phyloP scores from a whole-genome alignment of 2,888 invertebrate species.

The Hypolimnas misippus region DNA sequence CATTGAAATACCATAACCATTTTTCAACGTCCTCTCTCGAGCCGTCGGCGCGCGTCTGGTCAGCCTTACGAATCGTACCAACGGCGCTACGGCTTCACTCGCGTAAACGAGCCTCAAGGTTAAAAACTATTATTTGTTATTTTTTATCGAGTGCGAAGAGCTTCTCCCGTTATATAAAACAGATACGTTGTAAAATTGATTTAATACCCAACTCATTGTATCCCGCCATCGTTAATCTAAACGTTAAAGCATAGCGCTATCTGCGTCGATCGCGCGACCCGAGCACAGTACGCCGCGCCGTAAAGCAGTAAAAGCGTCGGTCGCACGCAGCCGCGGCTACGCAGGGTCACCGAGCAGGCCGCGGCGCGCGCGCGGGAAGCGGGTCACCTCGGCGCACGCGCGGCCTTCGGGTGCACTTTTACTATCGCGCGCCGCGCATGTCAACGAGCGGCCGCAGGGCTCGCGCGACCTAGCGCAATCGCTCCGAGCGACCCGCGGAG shows the following conservation, averaged over 20 bases:
- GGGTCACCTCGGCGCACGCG: constrained; percentile 7
- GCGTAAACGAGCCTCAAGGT: constrained; percentile 1
- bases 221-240: background rate
- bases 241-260: background rate
- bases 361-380: constrained; percentile 5
- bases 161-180: background rate
- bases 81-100: background rate
- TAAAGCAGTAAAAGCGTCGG: background rate
- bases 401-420: constrained; percentile 28
- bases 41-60: constrained; percentile 6
- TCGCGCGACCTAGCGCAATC: background rate
- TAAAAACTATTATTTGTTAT: constrained; percentile 14
- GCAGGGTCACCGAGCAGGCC: too few species aligned
- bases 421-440: constrained; percentile 23
- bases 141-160: constrained; percentile 2
- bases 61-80: constrained; percentile 4
- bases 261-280: too few species aligned
- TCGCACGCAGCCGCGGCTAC: background rate
- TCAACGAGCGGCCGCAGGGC: constrained; percentile 1
- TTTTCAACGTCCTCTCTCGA: background rate
- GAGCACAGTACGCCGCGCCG: background rate
- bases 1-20: constrained; percentile 15
- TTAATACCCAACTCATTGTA: background rate
- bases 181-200: background rate
- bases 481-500: background rate